Evolutionary conservation across 1,140 invertebrate genomes (phyloP), one percentile per base, ranked within the genome.

Genomic region (Listronotus bonariensis): DNA sequence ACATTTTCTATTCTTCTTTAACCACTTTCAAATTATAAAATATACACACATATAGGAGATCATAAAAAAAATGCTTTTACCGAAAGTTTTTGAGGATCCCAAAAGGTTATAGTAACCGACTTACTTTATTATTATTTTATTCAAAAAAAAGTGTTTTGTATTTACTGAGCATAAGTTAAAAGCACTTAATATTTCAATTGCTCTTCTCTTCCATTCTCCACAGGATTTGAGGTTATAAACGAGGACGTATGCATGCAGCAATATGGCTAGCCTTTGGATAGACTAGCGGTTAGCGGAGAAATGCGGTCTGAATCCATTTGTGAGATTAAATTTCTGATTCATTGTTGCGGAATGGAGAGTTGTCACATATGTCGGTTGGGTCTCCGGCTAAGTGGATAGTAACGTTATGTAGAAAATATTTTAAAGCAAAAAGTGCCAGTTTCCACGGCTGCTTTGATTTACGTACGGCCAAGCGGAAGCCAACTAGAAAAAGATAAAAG

Each of bases 291-390:
- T 26, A 26, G 20, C 20, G 52, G 43, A 67, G 72, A 74, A 61
- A 76, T 77, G 77, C 72, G 77, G 76, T 77, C 70, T 70, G 77
- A 70, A 76, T 80, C 80, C 80, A 81, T 81, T 81, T 80, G 76
- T 70, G 77, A 80, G 78, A 81, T 81, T 81, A 81, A 80, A 80
- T 81, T 80, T 79, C 76, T 81, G 80, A 81, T 81, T 79, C 80
- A 81, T 80, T 77, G 80, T 78, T 74, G 75, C 71, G 79, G 78
- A 79, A 80, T 79, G 78, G 78, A 79, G 80, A 81, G 76, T 80
- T 81, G 80, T 81, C 80, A 81, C 80, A 81, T 81, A 81, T 81
- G 80, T 78, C 79, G 74, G 68, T 67, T 79, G 82, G 32, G 83
- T 74, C 74, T 70, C 70, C 59, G 71, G 70, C 74, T 77, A 78